Conservation (phyloP, 2,113 vertebrate genomes). For the Abramis brama region DNA sequence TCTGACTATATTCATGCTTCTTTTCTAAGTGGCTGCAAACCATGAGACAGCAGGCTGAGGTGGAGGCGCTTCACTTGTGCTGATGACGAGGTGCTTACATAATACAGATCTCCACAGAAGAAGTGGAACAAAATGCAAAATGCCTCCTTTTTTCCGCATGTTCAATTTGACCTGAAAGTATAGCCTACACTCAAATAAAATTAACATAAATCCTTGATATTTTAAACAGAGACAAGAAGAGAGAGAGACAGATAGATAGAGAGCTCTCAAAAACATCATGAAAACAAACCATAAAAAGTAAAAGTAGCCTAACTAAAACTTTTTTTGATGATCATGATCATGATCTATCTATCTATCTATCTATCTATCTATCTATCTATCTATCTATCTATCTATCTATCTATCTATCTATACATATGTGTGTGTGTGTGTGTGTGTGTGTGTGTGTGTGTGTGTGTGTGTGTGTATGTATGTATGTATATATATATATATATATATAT, state of each 20-base stretch:
- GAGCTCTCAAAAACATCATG: too few species aligned
- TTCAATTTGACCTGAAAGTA: background rate
- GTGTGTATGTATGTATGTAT: too few species aligned
- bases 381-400: too few species aligned
- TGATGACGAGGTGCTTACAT: background rate
- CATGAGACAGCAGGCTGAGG: background rate
- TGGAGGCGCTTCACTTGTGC: background rate
- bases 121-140: slow-evolving; percentile 1
- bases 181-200: background rate
- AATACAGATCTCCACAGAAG: background rate
- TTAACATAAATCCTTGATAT: background rate
- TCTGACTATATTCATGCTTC: slow-evolving; percentile 3
- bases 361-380: too few species aligned
- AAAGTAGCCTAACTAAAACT: too few species aligned
- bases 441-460: too few species aligned
- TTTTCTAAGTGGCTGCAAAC: slow-evolving; percentile 4
- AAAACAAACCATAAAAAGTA: too few species aligned
- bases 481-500: too few species aligned
- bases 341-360: too few species aligned
- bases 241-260: background rate
- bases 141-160: background rate
- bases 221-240: background rate
- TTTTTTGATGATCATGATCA: too few species aligned
- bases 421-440: too few species aligned
- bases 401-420: too few species aligned